These are phyloP conservation scores for Phalacrocorax pelagicus DNA, from an alignment of 2,113 vertebrate genomes.

Conservation along the genomic window DNA sequence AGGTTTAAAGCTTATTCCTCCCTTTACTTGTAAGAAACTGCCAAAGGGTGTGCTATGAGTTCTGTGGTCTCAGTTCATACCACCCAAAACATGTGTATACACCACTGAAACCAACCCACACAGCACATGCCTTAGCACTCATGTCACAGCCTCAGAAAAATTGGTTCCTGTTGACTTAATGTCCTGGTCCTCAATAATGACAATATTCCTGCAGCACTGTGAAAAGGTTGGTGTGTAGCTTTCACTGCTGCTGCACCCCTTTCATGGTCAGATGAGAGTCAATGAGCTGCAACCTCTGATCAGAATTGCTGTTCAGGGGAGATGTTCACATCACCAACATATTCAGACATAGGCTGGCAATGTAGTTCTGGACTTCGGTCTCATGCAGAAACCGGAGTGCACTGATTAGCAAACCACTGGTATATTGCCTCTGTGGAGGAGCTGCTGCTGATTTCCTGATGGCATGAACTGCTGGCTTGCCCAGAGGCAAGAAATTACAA, in stretches of 20 bases:
- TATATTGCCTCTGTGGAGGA: not conserved
- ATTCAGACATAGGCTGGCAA: not conserved
- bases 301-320: fast-evolving
- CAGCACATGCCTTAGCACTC: not conserved
- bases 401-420: not conserved
- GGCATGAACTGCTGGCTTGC: not conserved
- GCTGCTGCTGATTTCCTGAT: not conserved
- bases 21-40: not conserved
- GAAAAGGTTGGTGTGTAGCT: not conserved
- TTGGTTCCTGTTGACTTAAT: not conserved
- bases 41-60: not conserved
- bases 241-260: not conserved
- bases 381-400: not conserved
- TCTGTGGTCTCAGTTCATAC: not conserved
- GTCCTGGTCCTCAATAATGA: not conserved
- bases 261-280: not conserved
- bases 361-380: not conserved
- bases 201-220: not conserved
- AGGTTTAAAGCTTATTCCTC: not conserved
- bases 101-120: not conserved
- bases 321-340: no score
- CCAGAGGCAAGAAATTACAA: not conserved
- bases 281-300: not conserved
- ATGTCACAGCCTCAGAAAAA: not conserved
- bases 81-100: not conserved